Evolutionary conservation across 2,888 invertebrate genomes (phyloP).

Genomic region (Prenolepis imparis): DNA sequence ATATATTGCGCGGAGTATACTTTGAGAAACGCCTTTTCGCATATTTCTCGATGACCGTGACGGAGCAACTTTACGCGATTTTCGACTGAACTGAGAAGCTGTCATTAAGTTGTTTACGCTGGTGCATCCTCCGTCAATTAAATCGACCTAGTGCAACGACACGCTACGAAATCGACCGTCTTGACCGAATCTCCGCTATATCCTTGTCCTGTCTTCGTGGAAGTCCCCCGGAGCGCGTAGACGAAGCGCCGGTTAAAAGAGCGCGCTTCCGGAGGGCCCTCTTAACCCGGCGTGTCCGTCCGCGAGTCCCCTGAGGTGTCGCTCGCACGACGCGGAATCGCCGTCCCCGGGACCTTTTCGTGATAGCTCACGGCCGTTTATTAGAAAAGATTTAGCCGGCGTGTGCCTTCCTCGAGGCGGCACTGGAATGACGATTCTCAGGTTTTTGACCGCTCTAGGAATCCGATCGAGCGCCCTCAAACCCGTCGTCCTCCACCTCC

Average conservation of each 20-base stretch:
- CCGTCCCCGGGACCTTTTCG: slow-evolving; percentile 68
- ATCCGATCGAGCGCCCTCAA: slow-evolving; percentile 51
- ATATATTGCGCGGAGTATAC: neutral
- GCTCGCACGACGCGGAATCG: slow-evolving; percentile 34
- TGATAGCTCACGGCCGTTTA: slow-evolving; percentile 76
- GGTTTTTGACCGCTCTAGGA: slow-evolving; percentile 73
- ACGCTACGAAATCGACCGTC: slow-evolving; percentile 39
- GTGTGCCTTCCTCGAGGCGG: slow-evolving; percentile 55
- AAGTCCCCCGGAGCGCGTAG: slow-evolving; percentile 68
- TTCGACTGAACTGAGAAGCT: slow-evolving; percentile 15
- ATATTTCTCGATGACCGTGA: neutral
- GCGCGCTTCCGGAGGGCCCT: slow-evolving; percentile 35
- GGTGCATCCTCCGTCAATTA: slow-evolving; percentile 61
- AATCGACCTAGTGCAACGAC: slow-evolving; percentile 65
- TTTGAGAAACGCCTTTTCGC: neutral
- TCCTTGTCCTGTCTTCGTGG: slow-evolving; percentile 25
- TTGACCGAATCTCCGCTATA: slow-evolving; percentile 7
- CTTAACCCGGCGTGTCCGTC: slow-evolving; percentile 8
- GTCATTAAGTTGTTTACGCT: slow-evolving; percentile 65
- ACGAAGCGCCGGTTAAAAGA: slow-evolving; percentile 59
- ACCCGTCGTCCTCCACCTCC: neutral
- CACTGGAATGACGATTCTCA: slow-evolving; percentile 51
- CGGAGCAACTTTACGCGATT: slow-evolving; percentile 23
- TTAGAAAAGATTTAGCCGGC: slow-evolving; percentile 71
- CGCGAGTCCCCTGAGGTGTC: slow-evolving; percentile 10